Percentiles rank a stretch among this genome's conserved stretches.
Conservation (phyloP, 2,888 invertebrate species). For the Scaptodrosophila latifasciaeformis region DNA sequence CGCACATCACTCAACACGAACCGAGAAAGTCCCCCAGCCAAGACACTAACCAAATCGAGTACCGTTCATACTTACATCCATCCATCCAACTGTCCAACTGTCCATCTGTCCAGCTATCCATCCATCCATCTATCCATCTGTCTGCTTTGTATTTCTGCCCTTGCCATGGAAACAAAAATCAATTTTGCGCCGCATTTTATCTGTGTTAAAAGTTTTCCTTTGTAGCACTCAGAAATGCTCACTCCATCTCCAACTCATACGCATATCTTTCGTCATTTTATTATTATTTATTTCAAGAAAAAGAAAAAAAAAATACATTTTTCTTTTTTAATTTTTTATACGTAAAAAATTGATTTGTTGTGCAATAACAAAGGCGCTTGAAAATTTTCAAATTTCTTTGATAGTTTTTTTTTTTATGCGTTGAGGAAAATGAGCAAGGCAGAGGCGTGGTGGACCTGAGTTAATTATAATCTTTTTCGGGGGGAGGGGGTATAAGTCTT, state of each 20-base stretch:
- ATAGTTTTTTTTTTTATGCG: neutral
- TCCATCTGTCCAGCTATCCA: slow-evolving; percentile 14
- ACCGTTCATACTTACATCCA: slow-evolving; percentile 14
- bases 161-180: too few species aligned
- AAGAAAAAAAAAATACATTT: slow-evolving; percentile 16
- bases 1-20: slow-evolving; percentile 56
- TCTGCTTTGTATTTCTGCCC: too few species aligned
- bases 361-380: slow-evolving; percentile 34
- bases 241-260: slow-evolving; percentile 24
- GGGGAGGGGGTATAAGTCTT: too few species aligned
- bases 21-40: slow-evolving; percentile 19
- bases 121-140: slow-evolving; percentile 21
- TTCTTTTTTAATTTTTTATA: slow-evolving; percentile 34
- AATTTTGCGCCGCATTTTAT: slow-evolving; percentile 41
- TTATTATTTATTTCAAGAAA: slow-evolving; percentile 31
- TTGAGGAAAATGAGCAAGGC: neutral
- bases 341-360: slow-evolving; percentile 47
- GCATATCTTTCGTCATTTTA: slow-evolving; percentile 41
- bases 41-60: slow-evolving; percentile 20
- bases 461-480: neutral
- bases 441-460: neutral
- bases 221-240: neutral
- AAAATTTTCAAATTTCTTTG: neutral
- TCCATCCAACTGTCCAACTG: slow-evolving; percentile 21
- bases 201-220: slow-evolving; percentile 20